A percentile compares a stretch with the other conserved stretches of the same genome.
Evolutionary conservation across 2,888 invertebrate species (phyloP).

Genomic region (Meiosimyza platycephala): DNA sequence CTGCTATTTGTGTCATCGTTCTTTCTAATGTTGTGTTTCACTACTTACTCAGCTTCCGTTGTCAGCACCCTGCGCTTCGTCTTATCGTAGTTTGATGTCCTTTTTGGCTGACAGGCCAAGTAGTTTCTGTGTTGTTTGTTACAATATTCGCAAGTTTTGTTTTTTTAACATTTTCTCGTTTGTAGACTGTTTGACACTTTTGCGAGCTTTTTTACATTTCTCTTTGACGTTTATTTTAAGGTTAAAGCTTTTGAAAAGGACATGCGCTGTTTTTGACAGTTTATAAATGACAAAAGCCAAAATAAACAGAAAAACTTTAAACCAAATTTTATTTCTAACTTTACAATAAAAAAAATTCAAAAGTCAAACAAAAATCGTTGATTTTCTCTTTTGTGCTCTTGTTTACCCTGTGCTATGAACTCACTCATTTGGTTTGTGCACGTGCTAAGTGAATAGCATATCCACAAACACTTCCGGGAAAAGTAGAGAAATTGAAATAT

Average conservation of each 20-base stretch:
- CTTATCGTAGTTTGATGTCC: conserved; percentile 9
- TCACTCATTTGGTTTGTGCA: too few relatives aligned
- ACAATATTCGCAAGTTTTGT: not conserved
- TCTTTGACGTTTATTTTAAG: not conserved
- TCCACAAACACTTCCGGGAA: too few relatives aligned
- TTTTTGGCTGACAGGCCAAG: conserved; percentile 30
- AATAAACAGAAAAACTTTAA: too few relatives aligned
- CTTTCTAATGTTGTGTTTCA: conserved; percentile 5
- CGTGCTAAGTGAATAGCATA: too few relatives aligned
- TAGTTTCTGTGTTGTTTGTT: conserved; percentile 14
- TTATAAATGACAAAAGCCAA: too few relatives aligned
- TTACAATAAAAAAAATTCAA: too few relatives aligned
- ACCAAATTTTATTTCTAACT: too few relatives aligned
- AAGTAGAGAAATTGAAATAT: too few relatives aligned
- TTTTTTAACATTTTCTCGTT: not conserved
- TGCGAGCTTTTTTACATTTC: conserved; percentile 2
- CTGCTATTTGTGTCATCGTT: conserved; percentile 24
- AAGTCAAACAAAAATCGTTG: too few relatives aligned
- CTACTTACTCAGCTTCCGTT: not conserved
- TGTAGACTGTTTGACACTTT: not conserved
- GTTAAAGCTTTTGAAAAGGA: not conserved
- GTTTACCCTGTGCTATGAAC: too few relatives aligned
- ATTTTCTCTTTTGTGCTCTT: too few relatives aligned
- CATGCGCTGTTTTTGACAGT: not conserved
- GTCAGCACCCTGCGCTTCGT: not conserved